Base-by-base conservation (phyloP, 2,888 invertebrate genomes). In the Diadegma fenestrale region DNA sequence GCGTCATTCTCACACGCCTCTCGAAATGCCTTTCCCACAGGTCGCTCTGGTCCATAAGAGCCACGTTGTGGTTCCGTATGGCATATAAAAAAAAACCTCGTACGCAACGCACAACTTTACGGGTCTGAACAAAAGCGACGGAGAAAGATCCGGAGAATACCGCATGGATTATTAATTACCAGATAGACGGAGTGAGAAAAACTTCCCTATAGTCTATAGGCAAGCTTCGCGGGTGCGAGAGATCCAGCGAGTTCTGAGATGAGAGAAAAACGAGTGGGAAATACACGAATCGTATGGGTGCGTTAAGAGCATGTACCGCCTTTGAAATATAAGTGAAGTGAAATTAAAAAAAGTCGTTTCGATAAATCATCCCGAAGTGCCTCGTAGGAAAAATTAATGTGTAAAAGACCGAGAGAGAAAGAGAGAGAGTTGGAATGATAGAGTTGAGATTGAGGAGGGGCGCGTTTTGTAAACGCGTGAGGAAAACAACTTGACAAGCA, bases 21-120 rank as follows among this genome's bases (percentile, higher is more conserved):
- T 89, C 85, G 68, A 85, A 81, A 83, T 83, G 87, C 86, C 86
- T 88, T 89, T 87, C 89, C 87, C 88, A 88, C 87, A 88, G 88
- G 87, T 85, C 84, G 87, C 79, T 87, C 80, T 22, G 80, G 71
- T 80, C 83, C 84, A 79, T 79, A 73, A 71, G 77, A 66, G 48
- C 78, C 73, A 37, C 37, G 41, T 68, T 80, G 61, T 68, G 71
- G 79, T 68, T 78, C 72, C 76, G 84, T 68, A 68, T 68, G 85
- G 84, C 86, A 84, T 86, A 86, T 58, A 69, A n/a, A 64, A 68
- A 63, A 54, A 26, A 76, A 43, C 63, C 72, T 61, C 45, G 22
- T 48, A 80, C 41, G 41, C 54, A 48, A 41, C 48, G n/a, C 63
- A 69, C 78, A 48, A 45, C 30, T 45, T 48, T 68, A 51, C 80